Evolutionary conservation across 2,113 vertebrate species (phyloP).

Genomic region (Cephalopterus ornatus): DNA sequence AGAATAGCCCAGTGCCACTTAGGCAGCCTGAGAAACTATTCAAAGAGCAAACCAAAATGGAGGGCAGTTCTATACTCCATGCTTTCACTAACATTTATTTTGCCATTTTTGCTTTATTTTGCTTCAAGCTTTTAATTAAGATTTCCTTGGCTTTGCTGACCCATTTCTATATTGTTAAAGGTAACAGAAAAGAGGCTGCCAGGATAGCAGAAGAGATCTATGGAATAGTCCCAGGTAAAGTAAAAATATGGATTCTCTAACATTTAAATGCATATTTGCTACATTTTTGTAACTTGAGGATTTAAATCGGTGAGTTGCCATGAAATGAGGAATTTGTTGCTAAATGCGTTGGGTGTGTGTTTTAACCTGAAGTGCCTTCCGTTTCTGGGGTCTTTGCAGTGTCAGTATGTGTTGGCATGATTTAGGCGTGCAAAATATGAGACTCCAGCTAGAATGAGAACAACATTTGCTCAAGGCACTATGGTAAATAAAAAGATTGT

Average conservation of each 20-base stretch:
- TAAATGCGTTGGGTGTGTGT: background rate
- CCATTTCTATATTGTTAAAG: constrained; percentile 83
- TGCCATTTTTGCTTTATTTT: constrained; percentile 82
- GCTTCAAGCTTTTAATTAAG: constrained; percentile 83
- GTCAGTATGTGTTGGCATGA: constrained; percentile 6
- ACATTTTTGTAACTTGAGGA: background rate
- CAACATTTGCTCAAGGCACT: background rate
- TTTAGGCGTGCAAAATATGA: constrained; percentile 56
- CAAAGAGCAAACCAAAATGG: constrained; percentile 74
- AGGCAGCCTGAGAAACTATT: constrained; percentile 54
- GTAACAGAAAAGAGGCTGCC: constrained; percentile 83
- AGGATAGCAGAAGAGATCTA: constrained; percentile 85
- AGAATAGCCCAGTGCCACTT: constrained; percentile 63
- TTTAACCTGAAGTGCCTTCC: background rate
- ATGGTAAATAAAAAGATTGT: background rate
- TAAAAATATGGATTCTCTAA: background rate
- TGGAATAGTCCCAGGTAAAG: constrained; percentile 81
- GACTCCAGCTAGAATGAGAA: background rate
- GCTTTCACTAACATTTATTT: constrained; percentile 78
- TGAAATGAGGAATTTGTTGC: background rate
- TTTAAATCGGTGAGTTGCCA: background rate
- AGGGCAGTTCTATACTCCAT: constrained; percentile 69
- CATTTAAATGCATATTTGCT: background rate
- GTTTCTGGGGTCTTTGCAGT: background rate
- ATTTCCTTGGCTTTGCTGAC: constrained; percentile 80